These are phyloP conservation scores for Misgurnus anguillicaudatus DNA, from an alignment of 2,113 vertebrate genomes.

Conservation along the genomic window DNA sequence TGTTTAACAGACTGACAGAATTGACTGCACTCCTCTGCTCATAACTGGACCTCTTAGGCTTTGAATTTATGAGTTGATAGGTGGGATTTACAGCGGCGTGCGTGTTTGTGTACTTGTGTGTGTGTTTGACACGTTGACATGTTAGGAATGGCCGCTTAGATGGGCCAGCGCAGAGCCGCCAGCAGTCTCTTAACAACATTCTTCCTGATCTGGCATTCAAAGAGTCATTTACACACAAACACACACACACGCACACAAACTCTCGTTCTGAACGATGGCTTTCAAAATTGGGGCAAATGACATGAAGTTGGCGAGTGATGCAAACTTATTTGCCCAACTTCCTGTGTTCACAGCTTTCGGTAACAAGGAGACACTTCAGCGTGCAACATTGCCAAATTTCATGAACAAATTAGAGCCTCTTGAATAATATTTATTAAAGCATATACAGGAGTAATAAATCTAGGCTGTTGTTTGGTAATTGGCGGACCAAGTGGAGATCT, in stretches of 20 bases:
- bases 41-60: conserved; percentile 11
- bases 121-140: conserved; percentile 40
- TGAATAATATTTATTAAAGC: conserved; percentile 10
- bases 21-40: not conserved
- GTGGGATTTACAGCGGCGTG: conserved; percentile 18
- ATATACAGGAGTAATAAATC: conserved; percentile 27
- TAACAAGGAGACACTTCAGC: conserved; percentile 41
- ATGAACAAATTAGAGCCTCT: not conserved
- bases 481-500: not conserved
- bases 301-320: conserved; percentile 33
- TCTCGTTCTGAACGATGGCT: conserved; percentile 45
- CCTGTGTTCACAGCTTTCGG: conserved; percentile 24
- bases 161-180: conserved; percentile 28
- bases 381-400: conserved; percentile 8
- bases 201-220: conserved; percentile 45
- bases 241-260: conserved; percentile 33
- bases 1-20: conserved; percentile 17
- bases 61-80: conserved; percentile 39
- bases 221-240: conserved; percentile 1
- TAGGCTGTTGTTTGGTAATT: conserved; percentile 15
- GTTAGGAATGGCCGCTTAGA: conserved; percentile 35
- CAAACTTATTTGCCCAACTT: conserved; percentile 41
- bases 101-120: conserved; percentile 25
- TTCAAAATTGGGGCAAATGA: conserved; percentile 47
- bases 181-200: conserved; percentile 49